Evolutionary conservation across 2,113 vertebrate species (phyloP), one percentile per base, ranked within the genome.

Genomic region (Platycercus adscitus): DNA sequence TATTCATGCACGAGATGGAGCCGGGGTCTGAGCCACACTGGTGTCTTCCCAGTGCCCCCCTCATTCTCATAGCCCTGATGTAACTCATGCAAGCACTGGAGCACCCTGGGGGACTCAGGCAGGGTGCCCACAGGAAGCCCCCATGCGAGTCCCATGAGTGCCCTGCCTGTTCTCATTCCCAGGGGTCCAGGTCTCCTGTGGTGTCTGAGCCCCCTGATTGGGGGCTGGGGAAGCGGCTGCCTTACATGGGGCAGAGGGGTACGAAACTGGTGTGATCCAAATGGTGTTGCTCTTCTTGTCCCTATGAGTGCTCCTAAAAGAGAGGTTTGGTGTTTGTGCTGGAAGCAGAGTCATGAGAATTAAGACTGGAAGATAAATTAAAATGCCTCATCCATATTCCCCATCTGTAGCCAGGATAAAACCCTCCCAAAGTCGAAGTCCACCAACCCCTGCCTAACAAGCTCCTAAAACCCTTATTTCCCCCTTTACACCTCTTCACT

Each of bases 1-100:
- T 78, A 4, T 12, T 29, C 13, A 5, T 56, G 44, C 8, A 13
- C 25, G 43, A 73, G 49, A 25, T 37, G 26, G 39, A 71, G 7
- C 20, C 0, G 0, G 13, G 17, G 5, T 73, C 17, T 58, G 41
- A 90, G 28, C 31, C 64, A 31, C 1, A 0, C 63, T n/a, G 53
- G 53, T 17, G 35, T 53, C 33, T 9, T 61, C 25, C 53, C 9
- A 5, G 0, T 43, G 60, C 3, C 3, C 2, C 5, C 9, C 31
- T n/a, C 11, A 5, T 52, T 63, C 56, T 47, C 31, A 6, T 28
- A 10, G 39, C 26, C 35, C 17, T 76, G 11, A 43, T 10, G 5
- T 50, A 33, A 60, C 15, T 35, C 53, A 7, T 75, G 41, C 23
- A 2, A 1, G 17, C 33, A 31, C 31, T 50, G 68, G 61, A 83